Conservation (phyloP, 2,797 vertebrate genomes). For the Rhadinocentrus ornatus region DNA sequence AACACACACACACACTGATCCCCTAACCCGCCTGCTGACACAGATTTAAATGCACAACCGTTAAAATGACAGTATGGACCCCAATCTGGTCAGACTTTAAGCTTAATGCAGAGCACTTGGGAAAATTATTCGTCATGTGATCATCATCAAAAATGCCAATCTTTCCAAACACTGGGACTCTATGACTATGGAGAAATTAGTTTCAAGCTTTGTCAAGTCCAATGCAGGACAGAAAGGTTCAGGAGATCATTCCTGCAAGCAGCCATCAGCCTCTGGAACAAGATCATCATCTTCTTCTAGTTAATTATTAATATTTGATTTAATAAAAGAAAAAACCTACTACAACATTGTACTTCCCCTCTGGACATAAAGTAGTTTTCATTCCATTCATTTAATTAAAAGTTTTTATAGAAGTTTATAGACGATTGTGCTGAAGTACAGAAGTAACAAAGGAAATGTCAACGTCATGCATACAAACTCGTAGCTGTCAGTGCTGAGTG, state of each 20-base stretch:
- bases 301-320: too few species aligned
- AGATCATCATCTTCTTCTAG: too few species aligned
- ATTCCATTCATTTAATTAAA: too few species aligned
- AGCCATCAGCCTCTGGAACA: too few species aligned
- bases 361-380: too few species aligned
- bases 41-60: conserved; percentile 38
- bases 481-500: conserved; percentile 46
- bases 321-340: too few species aligned
- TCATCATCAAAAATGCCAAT: background rate
- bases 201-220: too few species aligned
- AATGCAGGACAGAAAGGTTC: too few species aligned
- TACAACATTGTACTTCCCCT: too few species aligned
- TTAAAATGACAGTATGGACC: conserved; percentile 41
- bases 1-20: conserved; percentile 12
- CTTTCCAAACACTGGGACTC: background rate
- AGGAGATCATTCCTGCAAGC: too few species aligned
- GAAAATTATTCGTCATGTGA: conserved; percentile 4
- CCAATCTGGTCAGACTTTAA: conserved; percentile 15
- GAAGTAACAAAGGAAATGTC: conserved; percentile 40
- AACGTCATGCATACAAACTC: conserved; percentile 20
- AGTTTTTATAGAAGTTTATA: background rate
- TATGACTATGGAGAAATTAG: background rate
- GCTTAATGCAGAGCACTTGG: conserved; percentile 39
- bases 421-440: conserved; percentile 7
- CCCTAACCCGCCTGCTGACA: conserved; percentile 46